Evolutionary conservation across 1,140 invertebrate species (phyloP).

Genomic region (Onthophagus taurus): DNA sequence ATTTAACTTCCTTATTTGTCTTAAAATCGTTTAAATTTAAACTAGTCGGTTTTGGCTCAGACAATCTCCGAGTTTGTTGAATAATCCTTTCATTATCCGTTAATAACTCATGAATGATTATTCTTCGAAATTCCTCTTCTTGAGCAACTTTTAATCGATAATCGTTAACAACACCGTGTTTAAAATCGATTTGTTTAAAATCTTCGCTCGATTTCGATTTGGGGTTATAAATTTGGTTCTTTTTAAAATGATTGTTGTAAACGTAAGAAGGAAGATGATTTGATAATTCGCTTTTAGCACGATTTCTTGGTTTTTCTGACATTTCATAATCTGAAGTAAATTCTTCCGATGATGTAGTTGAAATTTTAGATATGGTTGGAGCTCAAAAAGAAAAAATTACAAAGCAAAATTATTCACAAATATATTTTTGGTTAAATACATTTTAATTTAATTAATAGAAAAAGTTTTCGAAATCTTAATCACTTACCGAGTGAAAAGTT

Average conservation of each 20-base stretch:
- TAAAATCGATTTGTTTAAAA: slow-evolving; percentile 6
- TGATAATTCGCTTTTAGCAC: slow-evolving; percentile 29
- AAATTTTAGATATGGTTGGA: too few relatives aligned
- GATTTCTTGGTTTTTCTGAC: too few relatives aligned
- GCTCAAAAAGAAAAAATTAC: not conserved
- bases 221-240: slow-evolving; percentile 15
- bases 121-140: slow-evolving; percentile 27
- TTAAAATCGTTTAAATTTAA: not conserved
- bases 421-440: not conserved
- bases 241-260: slow-evolving; percentile 23
- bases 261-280: slow-evolving; percentile 23
- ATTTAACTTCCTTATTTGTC: not conserved
- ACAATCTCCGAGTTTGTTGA: slow-evolving; percentile 5
- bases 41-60: not conserved
- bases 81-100: slow-evolving; percentile 29
- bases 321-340: too few relatives aligned
- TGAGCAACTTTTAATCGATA: slow-evolving; percentile 28
- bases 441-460: slow-evolving; percentile 3
- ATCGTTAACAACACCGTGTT: slow-evolving; percentile 15
- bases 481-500: slow-evolving; percentile 9
- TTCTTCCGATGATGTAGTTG: too few relatives aligned
- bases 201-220: slow-evolving; percentile 29
- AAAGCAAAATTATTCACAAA: slow-evolving; percentile 1
- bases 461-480: slow-evolving; percentile 1
- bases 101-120: slow-evolving; percentile 31